Base-by-base conservation (phyloP, 2,888 invertebrate species). In the Podabrus alpinus region DNA sequence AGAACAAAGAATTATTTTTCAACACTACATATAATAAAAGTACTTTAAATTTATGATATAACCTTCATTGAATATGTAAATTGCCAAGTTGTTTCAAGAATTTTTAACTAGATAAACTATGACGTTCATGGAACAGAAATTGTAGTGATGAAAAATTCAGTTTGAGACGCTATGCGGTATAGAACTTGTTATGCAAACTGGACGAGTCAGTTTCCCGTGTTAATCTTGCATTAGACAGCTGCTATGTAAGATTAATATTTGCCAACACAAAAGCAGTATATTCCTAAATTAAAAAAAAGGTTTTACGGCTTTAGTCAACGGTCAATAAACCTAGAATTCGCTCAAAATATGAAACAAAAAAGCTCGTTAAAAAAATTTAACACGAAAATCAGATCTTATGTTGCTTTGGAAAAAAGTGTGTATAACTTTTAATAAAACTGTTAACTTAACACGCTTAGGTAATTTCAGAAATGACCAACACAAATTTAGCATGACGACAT, bases 101-200 rank as follows among this genome's bases (percentile, higher is more conserved):
- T 77, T 77, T 74, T 77, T 77, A 77, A 77, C 77, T 77, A 74
- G 74, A 77, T 72, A 77, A 77, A 74, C 77, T 77, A 77, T 77
- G 74, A 72, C 73, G 77, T 69, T 77, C 77, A 77, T 77, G 77
- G 70, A 72, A 68, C 69, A 73, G 72, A 77, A 77, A 77, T 77
- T 77, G 77, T 74, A 67, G 71, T 77, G 77, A 74, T 77, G 72
- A 77, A 77, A 77, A 77, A 77, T 77, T 77, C 77, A 77, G 74
- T 74, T 45, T 72, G 74, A 77, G 77, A 77, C 72, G 77, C 74
- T 77, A 74, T 77, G 77, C 72, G 74, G 77, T 71, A 74, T 77
- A 72, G 74, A 77, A 74, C 77, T 77, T 77, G 77, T 77, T 77
- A 77, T 77, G 74, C 77, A 77, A 74, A 77, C 77, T 74, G 74